phyloP scores from a whole-genome alignment of 37 sponge, comb jelly and placozoan genomes.

The Haliclona indistincta region DNA sequence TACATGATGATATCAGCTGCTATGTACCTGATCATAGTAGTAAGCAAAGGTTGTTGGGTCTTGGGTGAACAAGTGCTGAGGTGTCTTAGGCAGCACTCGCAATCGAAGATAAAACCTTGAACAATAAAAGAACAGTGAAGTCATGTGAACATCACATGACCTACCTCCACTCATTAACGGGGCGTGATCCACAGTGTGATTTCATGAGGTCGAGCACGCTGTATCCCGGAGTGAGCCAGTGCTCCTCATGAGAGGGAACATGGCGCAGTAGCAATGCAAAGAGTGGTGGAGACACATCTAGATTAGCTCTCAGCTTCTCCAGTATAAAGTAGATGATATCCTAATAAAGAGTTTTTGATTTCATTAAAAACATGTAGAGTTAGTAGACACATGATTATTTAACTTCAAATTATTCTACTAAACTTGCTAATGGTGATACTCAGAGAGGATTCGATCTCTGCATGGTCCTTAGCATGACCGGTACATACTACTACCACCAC shows the following conservation, averaged over 20 bases:
- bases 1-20: no score
- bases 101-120: constrained; percentile 54
- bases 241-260: constrained; percentile 32
- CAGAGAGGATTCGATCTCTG: no score
- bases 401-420: no score
- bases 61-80: constrained; percentile 62
- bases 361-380: not conserved
- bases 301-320: constrained; percentile 54
- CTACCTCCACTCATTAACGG: constrained; percentile 67
- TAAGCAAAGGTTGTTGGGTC: constrained; percentile 79
- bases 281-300: constrained; percentile 41
- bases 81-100: constrained; percentile 73
- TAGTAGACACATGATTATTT: not conserved
- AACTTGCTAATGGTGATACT: no score
- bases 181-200: constrained; percentile 19
- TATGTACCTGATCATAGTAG: constrained; percentile 85
- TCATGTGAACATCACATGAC: not conserved
- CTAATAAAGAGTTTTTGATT: constrained; percentile 13
- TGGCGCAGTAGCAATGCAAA: constrained; percentile 60
- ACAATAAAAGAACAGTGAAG: not conserved
- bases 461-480: no score
- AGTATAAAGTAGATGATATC: constrained; percentile 57
- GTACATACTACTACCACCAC: no score
- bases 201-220: constrained; percentile 39
- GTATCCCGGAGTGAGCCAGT: constrained; percentile 75